Conservation (phyloP, 2,797 vertebrate genomes). For the Geotrypetes seraphini region DNA sequence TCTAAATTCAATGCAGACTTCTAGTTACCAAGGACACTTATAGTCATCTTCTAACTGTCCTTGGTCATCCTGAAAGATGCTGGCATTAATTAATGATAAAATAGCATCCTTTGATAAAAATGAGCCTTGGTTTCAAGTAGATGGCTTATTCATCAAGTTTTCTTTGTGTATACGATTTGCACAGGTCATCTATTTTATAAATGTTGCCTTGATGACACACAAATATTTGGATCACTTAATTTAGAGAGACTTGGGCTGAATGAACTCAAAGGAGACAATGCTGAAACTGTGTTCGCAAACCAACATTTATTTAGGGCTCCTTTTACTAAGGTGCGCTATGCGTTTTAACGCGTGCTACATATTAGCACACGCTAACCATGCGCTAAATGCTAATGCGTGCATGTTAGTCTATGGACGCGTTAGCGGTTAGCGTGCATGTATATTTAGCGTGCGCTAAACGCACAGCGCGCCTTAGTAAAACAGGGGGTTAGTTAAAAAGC, state of each 20-base stretch:
- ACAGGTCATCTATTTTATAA: conserved; percentile 30
- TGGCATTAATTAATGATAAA: conserved; percentile 59
- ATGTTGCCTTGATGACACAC: conserved; percentile 51
- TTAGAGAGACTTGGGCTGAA: conserved; percentile 59
- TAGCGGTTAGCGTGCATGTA: no score
- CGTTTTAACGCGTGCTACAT: no score
- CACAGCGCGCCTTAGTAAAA: no score
- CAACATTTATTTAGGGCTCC: conserved; percentile 46
- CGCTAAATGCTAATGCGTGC: no score
- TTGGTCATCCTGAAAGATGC: conserved; percentile 59
- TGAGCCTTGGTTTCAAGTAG: conserved; percentile 50
- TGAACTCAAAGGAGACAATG: conserved; percentile 44
- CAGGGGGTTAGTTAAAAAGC: no score
- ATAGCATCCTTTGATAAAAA: conserved; percentile 40
- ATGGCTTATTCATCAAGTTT: conserved; percentile 37
- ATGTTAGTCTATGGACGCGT: no score
- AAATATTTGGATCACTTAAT: conserved; percentile 61
- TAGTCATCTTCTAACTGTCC: conserved; percentile 67
- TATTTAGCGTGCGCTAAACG: no score
- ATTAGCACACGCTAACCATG: no score
- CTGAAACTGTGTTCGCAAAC: conserved; percentile 54
- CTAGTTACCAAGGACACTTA: conserved; percentile 68
- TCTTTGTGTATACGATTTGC: conserved; percentile 47
- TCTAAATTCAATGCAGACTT: conserved; percentile 49
- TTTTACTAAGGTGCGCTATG: no score